Evolutionary conservation across 2,797 vertebrate genomes (phyloP).

Genomic region (Brachymystax lenok): DNA sequence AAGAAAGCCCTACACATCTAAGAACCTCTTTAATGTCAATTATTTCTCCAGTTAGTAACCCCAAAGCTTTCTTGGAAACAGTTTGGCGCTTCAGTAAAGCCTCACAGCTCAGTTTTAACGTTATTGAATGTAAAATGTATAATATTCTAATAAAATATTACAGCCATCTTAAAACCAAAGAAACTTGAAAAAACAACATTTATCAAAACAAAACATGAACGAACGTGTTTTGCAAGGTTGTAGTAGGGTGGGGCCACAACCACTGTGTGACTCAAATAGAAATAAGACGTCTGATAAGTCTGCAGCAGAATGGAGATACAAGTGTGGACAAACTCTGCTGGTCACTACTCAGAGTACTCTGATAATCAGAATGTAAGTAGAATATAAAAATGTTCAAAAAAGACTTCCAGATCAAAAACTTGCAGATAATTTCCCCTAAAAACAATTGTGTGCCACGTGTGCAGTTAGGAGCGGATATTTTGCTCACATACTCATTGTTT

Average conservation of each 20-base stretch:
- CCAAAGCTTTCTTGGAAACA: conserved; percentile 64
- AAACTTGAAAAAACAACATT: too few species aligned
- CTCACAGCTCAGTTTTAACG: not conserved
- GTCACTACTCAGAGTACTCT: not conserved
- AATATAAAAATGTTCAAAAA: not conserved
- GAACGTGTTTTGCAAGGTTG: not conserved
- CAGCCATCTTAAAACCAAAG: too few species aligned
- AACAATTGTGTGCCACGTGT: not conserved
- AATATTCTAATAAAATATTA: too few species aligned
- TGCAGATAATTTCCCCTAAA: too few species aligned
- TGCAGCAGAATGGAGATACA: not conserved
- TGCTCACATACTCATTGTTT: not conserved
- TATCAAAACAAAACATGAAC: not conserved
- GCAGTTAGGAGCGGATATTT: not conserved
- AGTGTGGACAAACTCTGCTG: not conserved
- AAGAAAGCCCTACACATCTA: conserved; percentile 74
- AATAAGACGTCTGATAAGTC: not conserved
- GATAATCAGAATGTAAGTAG: not conserved
- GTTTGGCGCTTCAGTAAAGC: conserved; percentile 14
- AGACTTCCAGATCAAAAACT: not conserved
- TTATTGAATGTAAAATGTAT: not conserved
- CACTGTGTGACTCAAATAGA: not conserved
- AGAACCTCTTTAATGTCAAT: conserved; percentile 79
- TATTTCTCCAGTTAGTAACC: conserved; percentile 81
- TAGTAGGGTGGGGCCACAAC: not conserved